These are phyloP conservation scores for Drosophila atripex DNA, from an alignment of 2,888 invertebrate species.

Conservation along the genomic window DNA sequence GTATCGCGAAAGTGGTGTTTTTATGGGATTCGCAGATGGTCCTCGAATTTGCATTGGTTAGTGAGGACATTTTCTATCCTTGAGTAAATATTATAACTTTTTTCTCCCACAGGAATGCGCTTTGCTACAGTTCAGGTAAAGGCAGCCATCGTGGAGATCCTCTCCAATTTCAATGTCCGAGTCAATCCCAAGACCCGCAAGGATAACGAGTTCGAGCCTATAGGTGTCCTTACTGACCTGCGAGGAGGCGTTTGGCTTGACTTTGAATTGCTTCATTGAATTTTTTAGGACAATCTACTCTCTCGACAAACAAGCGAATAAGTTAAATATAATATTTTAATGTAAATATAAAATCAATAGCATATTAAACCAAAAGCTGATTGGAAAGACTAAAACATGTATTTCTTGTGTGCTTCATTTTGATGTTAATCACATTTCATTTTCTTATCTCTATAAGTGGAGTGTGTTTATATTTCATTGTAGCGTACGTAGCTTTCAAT, in stretches of 20 bases:
- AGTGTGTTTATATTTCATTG: background rate
- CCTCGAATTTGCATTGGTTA: constrained; percentile 81
- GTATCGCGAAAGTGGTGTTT: constrained; percentile 76
- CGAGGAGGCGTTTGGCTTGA: constrained; percentile 80
- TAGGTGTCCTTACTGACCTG: constrained; percentile 60
- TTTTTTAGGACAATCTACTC: background rate
- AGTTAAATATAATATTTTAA: no score
- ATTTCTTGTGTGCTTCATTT: constrained; percentile 17
- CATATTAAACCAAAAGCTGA: no score
- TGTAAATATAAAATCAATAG: no score
- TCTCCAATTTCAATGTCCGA: constrained; percentile 79
- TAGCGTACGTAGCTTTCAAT: background rate
- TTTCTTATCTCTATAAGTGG: background rate
- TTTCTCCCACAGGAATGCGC: constrained; percentile 76
- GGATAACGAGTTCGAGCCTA: constrained; percentile 76
- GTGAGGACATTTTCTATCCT: background rate
- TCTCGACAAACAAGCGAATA: no score
- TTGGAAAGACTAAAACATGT: no score
- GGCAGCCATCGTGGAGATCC: constrained; percentile 77
- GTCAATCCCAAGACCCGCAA: constrained; percentile 78
- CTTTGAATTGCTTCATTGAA: constrained; percentile 56
- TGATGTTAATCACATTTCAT: background rate
- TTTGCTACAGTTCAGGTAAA: constrained; percentile 82
- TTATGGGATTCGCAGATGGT: constrained; percentile 81
- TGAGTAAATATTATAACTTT: background rate